Percentiles rank a stretch among this genome's conserved stretches.
These are phyloP conservation scores for Neoseiulus cucumeris DNA, from an alignment of 1,140 invertebrate species.

Conservation along the genomic window DNA sequence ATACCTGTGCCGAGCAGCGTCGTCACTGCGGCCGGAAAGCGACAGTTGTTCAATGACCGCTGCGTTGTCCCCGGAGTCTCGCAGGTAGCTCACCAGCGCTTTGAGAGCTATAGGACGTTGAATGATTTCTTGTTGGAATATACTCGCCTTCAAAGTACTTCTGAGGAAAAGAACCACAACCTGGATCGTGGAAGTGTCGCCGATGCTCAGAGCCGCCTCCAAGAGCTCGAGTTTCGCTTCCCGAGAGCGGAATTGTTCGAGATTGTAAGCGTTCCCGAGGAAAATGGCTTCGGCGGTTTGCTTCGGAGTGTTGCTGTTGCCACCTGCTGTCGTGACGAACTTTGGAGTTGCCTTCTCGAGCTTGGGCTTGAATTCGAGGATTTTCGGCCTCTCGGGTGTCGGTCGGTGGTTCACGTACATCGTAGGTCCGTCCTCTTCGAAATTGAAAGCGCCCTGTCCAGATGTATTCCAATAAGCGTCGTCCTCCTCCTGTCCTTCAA, in stretches of 20 bases:
- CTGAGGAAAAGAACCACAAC: neutral
- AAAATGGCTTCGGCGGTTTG: neutral
- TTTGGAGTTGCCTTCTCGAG: neutral
- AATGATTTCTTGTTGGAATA: conserved; percentile 1
- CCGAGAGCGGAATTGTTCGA: conserved; percentile 17
- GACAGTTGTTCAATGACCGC: neutral
- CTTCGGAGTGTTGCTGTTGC: neutral
- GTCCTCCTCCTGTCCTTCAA: neutral
- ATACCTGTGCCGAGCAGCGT: neutral
- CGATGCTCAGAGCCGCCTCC: neutral
- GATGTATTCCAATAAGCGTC: neutral
- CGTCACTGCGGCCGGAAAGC: neutral
- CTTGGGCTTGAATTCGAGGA: neutral
- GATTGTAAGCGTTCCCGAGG: conserved; percentile 9
- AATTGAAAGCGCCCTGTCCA: neutral
- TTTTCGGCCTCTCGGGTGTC: neutral
- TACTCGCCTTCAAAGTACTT: neutral
- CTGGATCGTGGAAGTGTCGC: neutral
- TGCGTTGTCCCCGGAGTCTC: neutral
- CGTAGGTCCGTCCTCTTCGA: conserved; percentile 3
- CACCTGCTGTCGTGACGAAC: too few relatives aligned
- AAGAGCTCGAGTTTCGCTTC: neutral
- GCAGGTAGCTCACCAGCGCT: neutral
- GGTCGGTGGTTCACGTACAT: neutral
- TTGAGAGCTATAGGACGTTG: neutral